phyloP scores from a whole-genome alignment of 2,888 invertebrate species.

The Imbricaverruca yamaguchii region DNA sequence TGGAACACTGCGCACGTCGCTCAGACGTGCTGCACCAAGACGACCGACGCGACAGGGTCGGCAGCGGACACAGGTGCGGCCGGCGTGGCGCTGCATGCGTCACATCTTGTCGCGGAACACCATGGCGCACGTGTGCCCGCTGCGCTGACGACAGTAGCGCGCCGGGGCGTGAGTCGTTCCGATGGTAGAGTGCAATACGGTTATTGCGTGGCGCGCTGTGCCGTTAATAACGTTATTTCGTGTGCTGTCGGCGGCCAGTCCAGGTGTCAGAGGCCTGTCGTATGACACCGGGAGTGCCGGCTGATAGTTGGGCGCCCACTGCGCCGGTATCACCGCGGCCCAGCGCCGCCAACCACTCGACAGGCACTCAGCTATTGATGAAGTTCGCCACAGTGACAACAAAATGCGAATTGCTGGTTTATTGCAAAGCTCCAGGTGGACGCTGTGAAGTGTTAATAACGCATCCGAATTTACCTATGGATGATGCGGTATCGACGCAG shows the following conservation, averaged over 20 bases:
- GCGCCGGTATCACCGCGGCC: no score
- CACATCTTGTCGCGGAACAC: slow-evolving; percentile 1
- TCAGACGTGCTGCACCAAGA: neutral
- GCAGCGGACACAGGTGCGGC: neutral
- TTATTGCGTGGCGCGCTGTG: neutral
- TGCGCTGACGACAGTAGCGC: neutral
- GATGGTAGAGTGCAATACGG: neutral
- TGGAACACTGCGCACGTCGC: neutral
- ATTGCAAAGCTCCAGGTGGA: no score
- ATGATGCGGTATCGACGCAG: no score
- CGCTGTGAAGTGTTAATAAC: no score
- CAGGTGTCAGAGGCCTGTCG: neutral
- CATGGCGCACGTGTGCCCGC: neutral
- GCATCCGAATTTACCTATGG: no score
- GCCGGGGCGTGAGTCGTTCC: neutral
- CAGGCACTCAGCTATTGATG: no score
- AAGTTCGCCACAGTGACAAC: no score
- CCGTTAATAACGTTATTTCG: neutral
- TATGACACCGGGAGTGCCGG: neutral
- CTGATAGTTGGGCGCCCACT: neutral
- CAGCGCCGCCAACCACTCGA: no score
- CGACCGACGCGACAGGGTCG: neutral
- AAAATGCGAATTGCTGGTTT: no score
- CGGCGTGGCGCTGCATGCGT: neutral
- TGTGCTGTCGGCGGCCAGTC: neutral